Conservation (phyloP, 2,888 invertebrate genomes). For the Molanna angustata region DNA sequence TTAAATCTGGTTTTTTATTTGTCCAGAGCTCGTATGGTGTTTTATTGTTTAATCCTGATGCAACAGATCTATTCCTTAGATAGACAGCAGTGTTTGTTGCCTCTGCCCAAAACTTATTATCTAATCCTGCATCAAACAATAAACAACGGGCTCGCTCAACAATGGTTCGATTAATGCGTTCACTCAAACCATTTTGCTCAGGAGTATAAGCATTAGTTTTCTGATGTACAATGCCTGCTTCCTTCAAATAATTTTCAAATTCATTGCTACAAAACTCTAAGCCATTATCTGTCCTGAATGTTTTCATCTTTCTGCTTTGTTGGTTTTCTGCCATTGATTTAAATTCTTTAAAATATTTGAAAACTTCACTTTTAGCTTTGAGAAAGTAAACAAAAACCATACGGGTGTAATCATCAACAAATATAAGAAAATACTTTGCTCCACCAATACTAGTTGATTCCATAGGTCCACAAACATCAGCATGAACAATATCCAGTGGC, state of each 20-base stretch:
- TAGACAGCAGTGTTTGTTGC: not conserved
- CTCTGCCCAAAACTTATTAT: not conserved
- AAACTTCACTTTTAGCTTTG: not conserved
- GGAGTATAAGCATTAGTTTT: not conserved
- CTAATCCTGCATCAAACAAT: not conserved
- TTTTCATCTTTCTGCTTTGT: not conserved
- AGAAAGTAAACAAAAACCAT: not conserved
- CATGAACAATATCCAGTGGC: not conserved
- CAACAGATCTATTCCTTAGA: not conserved
- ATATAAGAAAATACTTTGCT: not conserved
- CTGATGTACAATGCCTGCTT: not conserved
- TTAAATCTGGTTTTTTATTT: not conserved
- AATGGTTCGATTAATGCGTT: not conserved
- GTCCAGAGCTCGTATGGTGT: constrained; percentile 3
- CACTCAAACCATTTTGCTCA: not conserved
- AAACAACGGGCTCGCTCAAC: not conserved
- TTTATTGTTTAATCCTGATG: not conserved
- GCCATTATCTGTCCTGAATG: not conserved
- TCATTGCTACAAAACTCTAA: not conserved
- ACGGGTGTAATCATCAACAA: not conserved
- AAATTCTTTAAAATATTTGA: not conserved
- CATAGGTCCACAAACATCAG: constrained; percentile 2
- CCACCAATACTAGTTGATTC: not conserved
- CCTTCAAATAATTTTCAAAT: not conserved
- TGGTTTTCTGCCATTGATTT: not conserved